Percentiles rank a stretch among this genome's conserved stretches.
These are phyloP conservation scores for Mechanitis messenoides DNA, from an alignment of 2,888 invertebrate genomes.

Conservation along the genomic window DNA sequence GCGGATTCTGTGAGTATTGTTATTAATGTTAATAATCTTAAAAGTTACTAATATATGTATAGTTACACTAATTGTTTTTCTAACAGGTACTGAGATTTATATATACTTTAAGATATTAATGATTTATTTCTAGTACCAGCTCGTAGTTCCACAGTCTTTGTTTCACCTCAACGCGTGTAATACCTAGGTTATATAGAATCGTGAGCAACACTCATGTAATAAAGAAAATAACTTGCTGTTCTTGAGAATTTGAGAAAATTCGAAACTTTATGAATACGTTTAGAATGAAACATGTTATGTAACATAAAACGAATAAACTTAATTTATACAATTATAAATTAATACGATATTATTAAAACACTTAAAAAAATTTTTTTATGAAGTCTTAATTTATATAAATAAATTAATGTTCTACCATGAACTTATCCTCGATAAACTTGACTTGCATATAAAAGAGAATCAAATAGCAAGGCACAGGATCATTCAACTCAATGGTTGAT, in stretches of 20 bases:
- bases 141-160: not conserved
- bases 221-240: not conserved
- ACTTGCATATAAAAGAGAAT: conserved; percentile 23
- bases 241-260: no score
- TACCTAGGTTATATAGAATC: not conserved
- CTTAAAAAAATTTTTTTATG: no score
- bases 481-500: conserved; percentile 25
- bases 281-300: not conserved
- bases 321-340: no score
- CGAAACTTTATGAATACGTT: no score
- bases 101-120: not conserved
- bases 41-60: no score
- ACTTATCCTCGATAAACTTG: conserved; percentile 3
- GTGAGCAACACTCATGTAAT: not conserved
- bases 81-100: no score
- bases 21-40: no score
- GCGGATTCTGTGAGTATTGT: no score
- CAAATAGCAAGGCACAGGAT: conserved; percentile 23
- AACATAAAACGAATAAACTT: no score
- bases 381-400: not conserved
- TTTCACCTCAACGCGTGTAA: not conserved
- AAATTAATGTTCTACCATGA: not conserved
- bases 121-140: not conserved
- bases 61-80: no score
- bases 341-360: no score